Evolutionary conservation across 2,888 invertebrate species (phyloP).

Genomic region (Mesodorylaimus sp.): DNA sequence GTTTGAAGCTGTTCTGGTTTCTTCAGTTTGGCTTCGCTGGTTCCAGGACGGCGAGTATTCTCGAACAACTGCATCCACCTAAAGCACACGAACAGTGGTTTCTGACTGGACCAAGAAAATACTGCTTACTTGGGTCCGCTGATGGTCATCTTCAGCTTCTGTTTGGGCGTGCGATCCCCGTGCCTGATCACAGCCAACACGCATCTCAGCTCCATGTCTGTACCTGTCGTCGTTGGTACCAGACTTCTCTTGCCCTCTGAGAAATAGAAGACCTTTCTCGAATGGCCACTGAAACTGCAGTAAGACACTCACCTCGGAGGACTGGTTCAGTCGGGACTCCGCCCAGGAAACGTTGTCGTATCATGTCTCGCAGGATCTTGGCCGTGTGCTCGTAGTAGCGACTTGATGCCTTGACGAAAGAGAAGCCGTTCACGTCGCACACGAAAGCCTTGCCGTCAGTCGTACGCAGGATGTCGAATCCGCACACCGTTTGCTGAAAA

Average conservation of each 20-base stretch:
- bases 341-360: no score
- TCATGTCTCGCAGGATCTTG: conserved; percentile 35
- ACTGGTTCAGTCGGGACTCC: no score
- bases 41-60: conserved; percentile 82
- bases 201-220: conserved; percentile 57
- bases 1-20: conserved; percentile 80
- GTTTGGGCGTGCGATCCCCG: conserved; percentile 91
- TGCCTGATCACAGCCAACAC: conserved; percentile 89
- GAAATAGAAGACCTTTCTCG: no score
- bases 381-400: conserved; percentile 98
- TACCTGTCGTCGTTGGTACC: no score
- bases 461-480: conserved; percentile 67
- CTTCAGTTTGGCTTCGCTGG: conserved; percentile 86
- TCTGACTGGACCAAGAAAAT: neutral
- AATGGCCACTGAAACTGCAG: no score
- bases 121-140: neutral
- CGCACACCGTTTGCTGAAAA: conserved; percentile 75
- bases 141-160: conserved; percentile 98
- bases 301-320: no score
- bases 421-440: conserved; percentile 96
- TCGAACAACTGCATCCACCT: conserved; percentile 95
- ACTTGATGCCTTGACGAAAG: conserved; percentile 93
- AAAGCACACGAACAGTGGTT: conserved; percentile 14
- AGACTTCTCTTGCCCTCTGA: no score
- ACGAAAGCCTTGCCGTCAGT: conserved; percentile 94